Conservation (phyloP, 2,797 vertebrate species). For the Sebastiscus tertius region DNA sequence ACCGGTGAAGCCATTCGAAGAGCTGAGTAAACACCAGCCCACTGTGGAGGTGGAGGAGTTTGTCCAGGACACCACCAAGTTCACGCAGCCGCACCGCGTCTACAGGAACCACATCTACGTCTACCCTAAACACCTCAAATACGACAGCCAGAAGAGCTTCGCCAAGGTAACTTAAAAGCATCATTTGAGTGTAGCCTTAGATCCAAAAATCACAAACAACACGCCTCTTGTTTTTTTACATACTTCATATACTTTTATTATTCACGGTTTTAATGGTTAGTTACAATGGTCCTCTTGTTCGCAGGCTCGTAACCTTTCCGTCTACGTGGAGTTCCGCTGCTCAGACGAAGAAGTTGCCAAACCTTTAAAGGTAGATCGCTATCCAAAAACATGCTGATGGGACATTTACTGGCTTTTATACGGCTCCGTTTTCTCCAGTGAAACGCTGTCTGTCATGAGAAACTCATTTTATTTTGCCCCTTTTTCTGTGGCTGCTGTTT, state of each 20-base stretch:
- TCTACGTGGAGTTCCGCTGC: slow-evolving; percentile 93
- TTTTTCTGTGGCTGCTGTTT: slow-evolving; percentile 28
- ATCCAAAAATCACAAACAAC: not conserved
- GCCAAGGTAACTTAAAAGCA: slow-evolving; percentile 84
- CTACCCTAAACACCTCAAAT: slow-evolving; percentile 98
- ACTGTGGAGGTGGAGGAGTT: slow-evolving; percentile 97
- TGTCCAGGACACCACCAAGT: slow-evolving; percentile 91
- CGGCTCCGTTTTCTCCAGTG: not conserved
- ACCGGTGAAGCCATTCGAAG: slow-evolving; percentile 92
- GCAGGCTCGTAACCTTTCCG: slow-evolving; percentile 96
- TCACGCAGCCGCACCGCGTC: slow-evolving; percentile 90
- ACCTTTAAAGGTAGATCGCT: slow-evolving; percentile 88
- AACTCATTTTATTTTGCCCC: not conserved
- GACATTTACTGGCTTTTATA: slow-evolving; percentile 20
- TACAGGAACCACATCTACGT: slow-evolving; percentile 98
- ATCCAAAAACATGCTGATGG: slow-evolving; percentile 5
- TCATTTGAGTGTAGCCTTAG: not conserved
- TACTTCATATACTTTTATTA: slow-evolving; percentile 21
- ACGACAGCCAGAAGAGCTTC: slow-evolving; percentile 97
- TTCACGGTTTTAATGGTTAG: slow-evolving; percentile 7
- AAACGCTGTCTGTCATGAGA: slow-evolving; percentile 2
- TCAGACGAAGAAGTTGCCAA: slow-evolving; percentile 93
- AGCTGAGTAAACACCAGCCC: slow-evolving; percentile 84
- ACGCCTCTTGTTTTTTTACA: not conserved
- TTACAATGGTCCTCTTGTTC: slow-evolving; percentile 64